Conservation (phyloP, 2,888 invertebrate genomes). For the Drosophila paranaensis region DNA sequence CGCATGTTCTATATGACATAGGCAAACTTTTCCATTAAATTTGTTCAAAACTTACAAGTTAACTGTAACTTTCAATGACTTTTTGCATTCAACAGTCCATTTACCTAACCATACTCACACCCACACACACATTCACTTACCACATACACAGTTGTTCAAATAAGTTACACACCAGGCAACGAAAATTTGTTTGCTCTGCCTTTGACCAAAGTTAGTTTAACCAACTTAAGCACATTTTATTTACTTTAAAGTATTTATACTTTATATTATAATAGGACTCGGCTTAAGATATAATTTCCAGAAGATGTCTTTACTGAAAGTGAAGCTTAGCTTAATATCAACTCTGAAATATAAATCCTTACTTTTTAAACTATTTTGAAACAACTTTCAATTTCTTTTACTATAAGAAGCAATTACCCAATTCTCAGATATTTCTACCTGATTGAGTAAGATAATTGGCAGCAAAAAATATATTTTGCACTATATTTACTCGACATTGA, state of each 20-base stretch:
- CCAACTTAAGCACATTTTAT: slow-evolving; percentile 21
- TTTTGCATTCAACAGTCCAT: slow-evolving; percentile 65
- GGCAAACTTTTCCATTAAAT: slow-evolving; percentile 59
- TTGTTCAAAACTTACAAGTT: slow-evolving; percentile 58
- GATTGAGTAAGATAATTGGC: neutral
- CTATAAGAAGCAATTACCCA: too few relatives aligned
- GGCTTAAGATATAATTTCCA: neutral
- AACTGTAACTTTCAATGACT: slow-evolving; percentile 70
- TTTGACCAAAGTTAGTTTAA: slow-evolving; percentile 49
- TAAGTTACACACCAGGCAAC: slow-evolving; percentile 53
- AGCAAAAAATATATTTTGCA: neutral
- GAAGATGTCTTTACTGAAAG: neutral
- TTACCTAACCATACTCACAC: slow-evolving; percentile 43
- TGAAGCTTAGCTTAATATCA: too few relatives aligned
- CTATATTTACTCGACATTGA: neutral
- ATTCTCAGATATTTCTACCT: neutral
- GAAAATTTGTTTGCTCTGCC: slow-evolving; percentile 28
- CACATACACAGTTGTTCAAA: slow-evolving; percentile 16
- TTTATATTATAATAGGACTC: neutral
- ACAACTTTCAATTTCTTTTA: too few relatives aligned
- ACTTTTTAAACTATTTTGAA: too few relatives aligned
- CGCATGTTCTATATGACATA: slow-evolving; percentile 53
- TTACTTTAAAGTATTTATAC: slow-evolving; percentile 22
- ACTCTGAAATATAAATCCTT: too few relatives aligned
- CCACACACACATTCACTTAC: neutral